Conservation (phyloP, 2,888 invertebrate genomes). For the Rhodophaea formosa region DNA sequence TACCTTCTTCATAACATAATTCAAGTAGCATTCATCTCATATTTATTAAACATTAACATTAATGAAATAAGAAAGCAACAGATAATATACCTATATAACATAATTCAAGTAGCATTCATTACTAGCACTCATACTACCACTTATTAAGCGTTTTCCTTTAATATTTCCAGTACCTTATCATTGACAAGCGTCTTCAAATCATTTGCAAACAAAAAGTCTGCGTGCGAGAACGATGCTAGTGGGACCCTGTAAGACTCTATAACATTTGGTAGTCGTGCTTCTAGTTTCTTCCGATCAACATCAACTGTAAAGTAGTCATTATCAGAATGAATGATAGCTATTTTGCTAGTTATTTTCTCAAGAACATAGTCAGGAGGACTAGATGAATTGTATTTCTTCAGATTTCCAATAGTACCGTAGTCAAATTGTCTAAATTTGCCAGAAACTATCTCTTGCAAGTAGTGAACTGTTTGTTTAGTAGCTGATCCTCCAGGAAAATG, state of each 20-base stretch:
- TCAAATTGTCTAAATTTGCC: constrained; percentile 38
- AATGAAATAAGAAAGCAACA: too few species aligned
- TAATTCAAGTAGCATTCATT: too few species aligned
- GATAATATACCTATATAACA: too few species aligned
- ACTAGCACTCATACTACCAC: too few species aligned
- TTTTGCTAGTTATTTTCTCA: constrained; percentile 31
- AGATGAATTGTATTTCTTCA: constrained; percentile 26
- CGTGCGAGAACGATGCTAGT: not conserved
- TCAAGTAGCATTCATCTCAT: too few species aligned
- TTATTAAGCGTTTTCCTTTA: too few species aligned
- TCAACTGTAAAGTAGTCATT: constrained; percentile 36
- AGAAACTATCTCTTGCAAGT: constrained; percentile 35
- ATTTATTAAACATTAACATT: too few species aligned
- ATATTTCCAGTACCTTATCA: too few species aligned
- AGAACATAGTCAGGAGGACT: constrained; percentile 35
- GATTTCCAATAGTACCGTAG: constrained; percentile 32
- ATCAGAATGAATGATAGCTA: constrained; percentile 32
- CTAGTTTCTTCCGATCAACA: constrained; percentile 30
- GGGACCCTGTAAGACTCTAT: constrained; percentile 30
- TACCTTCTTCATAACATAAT: too few species aligned
- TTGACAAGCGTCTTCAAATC: not conserved
- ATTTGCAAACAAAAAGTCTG: not conserved
- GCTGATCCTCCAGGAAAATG: constrained; percentile 62
- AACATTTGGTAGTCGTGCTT: constrained; percentile 31
- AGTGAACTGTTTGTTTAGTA: constrained; percentile 54